Base-by-base conservation (phyloP, 2,888 invertebrate species). In the Heliconius ethilla region DNA sequence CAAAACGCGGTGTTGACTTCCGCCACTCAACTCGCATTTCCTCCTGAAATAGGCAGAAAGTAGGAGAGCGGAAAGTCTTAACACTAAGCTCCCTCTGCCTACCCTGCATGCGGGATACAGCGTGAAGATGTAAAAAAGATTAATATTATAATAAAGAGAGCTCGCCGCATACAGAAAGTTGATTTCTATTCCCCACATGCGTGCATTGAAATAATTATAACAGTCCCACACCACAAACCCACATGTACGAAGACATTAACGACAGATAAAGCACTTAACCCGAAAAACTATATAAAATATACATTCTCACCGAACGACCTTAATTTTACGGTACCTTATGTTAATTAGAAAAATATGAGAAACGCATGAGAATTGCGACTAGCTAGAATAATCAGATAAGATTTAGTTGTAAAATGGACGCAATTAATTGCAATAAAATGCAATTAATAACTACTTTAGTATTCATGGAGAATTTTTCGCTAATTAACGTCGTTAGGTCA, bases 321-420 rank as follows among this genome's bases (percentile, higher is more conserved):
- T 81, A 77, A 81, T 78, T 79, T 83, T 81, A 82, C 81, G 76
- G 77, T 79, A 81, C 59, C 75, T 76, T 76, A 78, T 80, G 80
- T 80, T 80, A 81, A 83, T 82, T 81, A 80, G 73, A 79, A 81
- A 81, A 80, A 81, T 80, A 82, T 79, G 80, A 82, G 79, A 81
- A 79, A 82, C 73, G 69, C 81, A 79, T 83, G 82, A 81, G 82
- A 83, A 81, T 65, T 51, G 63, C 75, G 29, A 73, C 78, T 81
- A 65, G 67, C 78, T 33, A 74, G 40, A 40, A 72, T 33, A 80
- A 82, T 78, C 80, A 78, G 79, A 78, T 77, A 77, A 81, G 80
- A 82, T 78, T 79, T n/a, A 55, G 63, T 75, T 72, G 76, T 79
- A 78, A 78, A 80, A 77, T 65, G 66, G 51, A 65, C 63, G 29